Evolutionary conservation across 2,113 vertebrate genomes (phyloP).

Genomic region (Oriolus oriolus): DNA sequence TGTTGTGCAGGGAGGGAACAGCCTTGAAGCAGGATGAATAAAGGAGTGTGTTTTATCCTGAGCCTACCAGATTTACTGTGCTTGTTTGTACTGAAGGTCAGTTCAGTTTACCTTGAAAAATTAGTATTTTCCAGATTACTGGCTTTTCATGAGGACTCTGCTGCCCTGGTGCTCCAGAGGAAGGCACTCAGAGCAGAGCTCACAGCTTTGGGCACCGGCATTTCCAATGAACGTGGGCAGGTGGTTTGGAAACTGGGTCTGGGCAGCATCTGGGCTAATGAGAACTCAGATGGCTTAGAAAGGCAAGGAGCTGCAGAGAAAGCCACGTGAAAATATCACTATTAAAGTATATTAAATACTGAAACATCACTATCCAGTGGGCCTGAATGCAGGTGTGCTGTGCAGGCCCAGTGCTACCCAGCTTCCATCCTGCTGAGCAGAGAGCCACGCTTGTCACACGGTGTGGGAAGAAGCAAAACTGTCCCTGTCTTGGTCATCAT

Average conservation of each 20-base stretch:
- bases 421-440: not conserved
- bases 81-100: not conserved
- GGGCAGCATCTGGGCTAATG: not conserved
- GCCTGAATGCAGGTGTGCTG: not conserved
- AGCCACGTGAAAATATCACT: not conserved
- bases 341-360: not conserved
- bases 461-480: not conserved
- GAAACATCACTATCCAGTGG: not conserved
- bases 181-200: not conserved
- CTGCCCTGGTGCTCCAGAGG: not conserved
- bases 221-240: fast-evolving
- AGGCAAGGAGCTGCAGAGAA: not conserved
- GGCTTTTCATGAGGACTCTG: not conserved
- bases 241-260: not conserved
- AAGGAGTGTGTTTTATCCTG: not conserved
- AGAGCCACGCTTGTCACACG: fast-evolving
- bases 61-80: not conserved
- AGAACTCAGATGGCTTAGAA: not conserved
- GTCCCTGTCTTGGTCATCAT: not conserved
- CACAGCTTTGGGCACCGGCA: not conserved
- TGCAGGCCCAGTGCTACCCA: not conserved
- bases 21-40: not conserved
- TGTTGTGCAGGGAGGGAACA: not conserved
- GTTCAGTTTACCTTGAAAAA: not conserved
- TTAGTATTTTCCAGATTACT: not conserved